Base-by-base conservation (phyloP, 2,888 invertebrate species). In the Busseola fusca region DNA sequence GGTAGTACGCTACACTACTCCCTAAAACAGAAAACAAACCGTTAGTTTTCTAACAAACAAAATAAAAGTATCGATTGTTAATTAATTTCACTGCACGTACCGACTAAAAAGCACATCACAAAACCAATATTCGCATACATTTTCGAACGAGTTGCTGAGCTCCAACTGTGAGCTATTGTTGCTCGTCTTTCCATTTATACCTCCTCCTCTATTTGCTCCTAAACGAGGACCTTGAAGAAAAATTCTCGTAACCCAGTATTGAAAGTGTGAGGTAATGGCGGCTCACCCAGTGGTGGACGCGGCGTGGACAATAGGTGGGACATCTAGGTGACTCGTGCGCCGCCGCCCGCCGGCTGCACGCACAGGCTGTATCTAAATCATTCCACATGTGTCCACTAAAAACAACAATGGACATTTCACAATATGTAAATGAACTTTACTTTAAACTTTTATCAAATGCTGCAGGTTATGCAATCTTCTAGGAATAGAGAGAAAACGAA, bases 181-280 rank as follows among this genome's bases (percentile, higher is more conserved):
- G 91, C 87, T 88, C 89, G 94, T 92, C 92, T 93, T 94, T 90
- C 90, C 90, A 93, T 95, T 95, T 95, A 95, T 95, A 95, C 94
- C 92, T 90, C 92, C 92, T 90, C 92, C 88, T 89, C 92, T 95
- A 93, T 95, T 94, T 95, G 90, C 91, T 93, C 93, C 95, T 90
- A 94, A 94, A 93, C 91, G 93, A 88, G 91, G 92, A 90, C 95
- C 95, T 95, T 95, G 95, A 93, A 93, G 94, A 91, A 94, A 94
- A 94, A 93, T 95, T 94, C 94, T 95, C 93, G 95, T 95, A 95
- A 94, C 93, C 94, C 94, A 94, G 94, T 95, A 95, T 95, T 93
- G 95, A 92, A 93, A 93, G 94, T 94, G 90, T 95, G 95, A 95
- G 94, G 95, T 95, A 95, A 95, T 93, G 90, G 91, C 88, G 95